These are phyloP conservation scores for Rhizomys pruinosus DNA, from an alignment of 2,113 vertebrate genomes.

Conservation along the genomic window DNA sequence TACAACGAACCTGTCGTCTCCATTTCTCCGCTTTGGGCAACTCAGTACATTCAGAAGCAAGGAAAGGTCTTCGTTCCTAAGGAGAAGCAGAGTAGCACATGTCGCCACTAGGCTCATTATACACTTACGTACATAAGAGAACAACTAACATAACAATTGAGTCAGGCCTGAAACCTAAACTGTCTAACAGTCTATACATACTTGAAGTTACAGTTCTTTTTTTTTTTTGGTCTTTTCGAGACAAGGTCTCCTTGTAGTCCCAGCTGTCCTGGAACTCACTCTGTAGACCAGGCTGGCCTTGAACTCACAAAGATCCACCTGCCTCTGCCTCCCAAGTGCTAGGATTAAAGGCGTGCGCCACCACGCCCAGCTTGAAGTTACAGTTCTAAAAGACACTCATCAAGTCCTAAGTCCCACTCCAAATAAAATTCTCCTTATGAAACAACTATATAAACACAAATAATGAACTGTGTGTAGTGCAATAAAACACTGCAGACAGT, in stretches of 20 bases:
- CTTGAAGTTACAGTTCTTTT: not conserved
- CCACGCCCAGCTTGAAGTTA: not conserved
- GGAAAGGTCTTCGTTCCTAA: conserved; percentile 96
- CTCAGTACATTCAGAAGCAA: conserved; percentile 96
- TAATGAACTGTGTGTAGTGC: not conserved
- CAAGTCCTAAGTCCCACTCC: not conserved
- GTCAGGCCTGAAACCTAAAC: not conserved
- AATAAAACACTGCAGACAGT: not conserved
- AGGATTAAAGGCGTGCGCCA: too few species aligned
- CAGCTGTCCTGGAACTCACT: too few species aligned
- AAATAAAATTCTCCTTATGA: not conserved
- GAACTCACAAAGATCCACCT: too few species aligned
- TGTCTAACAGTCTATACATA: not conserved
- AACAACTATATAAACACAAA: not conserved
- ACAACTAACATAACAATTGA: too few species aligned
- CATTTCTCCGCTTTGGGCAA: conserved; percentile 98
- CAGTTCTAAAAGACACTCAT: not conserved
- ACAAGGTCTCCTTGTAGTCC: too few species aligned
- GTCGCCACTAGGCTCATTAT: not conserved
- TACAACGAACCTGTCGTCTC: conserved; percentile 92
- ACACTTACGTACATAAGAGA: not conserved
- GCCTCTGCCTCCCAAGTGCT: too few species aligned
- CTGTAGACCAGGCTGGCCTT: too few species aligned
- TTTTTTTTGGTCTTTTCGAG: too few species aligned
- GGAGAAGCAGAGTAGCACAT: not conserved